Percentiles rank a stretch among this genome's conserved stretches.
Evolutionary conservation across 2,888 invertebrate genomes (phyloP).

Genomic region (Harmothoe impar): DNA sequence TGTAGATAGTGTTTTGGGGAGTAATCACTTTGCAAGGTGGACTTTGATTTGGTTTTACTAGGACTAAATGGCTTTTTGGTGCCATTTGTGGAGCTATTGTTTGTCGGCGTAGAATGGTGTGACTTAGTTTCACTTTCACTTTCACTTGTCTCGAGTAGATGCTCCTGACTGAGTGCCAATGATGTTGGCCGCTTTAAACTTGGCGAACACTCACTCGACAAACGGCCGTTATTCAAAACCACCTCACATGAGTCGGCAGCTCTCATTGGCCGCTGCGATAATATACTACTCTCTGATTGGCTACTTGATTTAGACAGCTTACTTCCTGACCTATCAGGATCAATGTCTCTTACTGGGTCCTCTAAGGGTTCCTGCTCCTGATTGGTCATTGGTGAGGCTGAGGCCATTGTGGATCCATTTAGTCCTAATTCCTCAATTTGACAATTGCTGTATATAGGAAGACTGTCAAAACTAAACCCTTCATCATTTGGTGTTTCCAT

Average conservation of each 20-base stretch:
- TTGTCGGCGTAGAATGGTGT: not conserved
- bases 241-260: not conserved
- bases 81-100: not conserved
- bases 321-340: conserved; percentile 40
- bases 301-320: conserved; percentile 38
- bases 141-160: not conserved
- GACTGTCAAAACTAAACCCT: conserved; percentile 42
- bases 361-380: conserved; percentile 9
- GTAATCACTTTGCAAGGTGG: not conserved
- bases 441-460: not conserved
- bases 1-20: conserved; percentile 49
- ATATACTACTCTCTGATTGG: conserved; percentile 54
- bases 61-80: not conserved
- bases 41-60: conserved; percentile 3
- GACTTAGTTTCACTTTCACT: conserved; percentile 4
- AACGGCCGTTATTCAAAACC: not conserved
- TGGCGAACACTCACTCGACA: conserved; percentile 35
- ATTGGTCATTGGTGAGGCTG: not conserved
- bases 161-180: conserved; percentile 22
- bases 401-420: not conserved
- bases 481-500: conserved; percentile 64
- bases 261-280: conserved; percentile 46
- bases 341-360: conserved; percentile 37
- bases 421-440: conserved; percentile 21
- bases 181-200: not conserved